Percentiles rank a stretch among this genome's conserved stretches.
These are phyloP conservation scores for Leptopilina syphax DNA, from an alignment of 2,888 invertebrate species.

Conservation along the genomic window DNA sequence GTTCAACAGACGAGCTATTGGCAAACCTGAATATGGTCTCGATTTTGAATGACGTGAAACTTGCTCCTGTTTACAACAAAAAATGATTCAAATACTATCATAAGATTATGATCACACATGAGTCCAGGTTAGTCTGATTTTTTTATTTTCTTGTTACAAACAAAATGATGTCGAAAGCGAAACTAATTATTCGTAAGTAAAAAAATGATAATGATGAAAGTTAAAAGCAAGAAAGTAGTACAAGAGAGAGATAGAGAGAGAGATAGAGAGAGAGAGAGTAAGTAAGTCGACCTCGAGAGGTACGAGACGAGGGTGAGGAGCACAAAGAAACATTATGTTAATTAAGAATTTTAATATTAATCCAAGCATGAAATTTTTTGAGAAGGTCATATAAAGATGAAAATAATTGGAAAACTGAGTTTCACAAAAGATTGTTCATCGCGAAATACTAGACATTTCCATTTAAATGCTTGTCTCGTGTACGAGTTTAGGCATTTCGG, in stretches of 20 bases:
- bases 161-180: not conserved
- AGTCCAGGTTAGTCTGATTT: not conserved
- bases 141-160: not conserved
- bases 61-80: too few species aligned
- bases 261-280: not conserved
- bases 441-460: conserved; percentile 13
- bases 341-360: conserved; percentile 20
- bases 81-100: too few species aligned
- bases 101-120: not conserved
- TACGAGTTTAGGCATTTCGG: conserved; percentile 82
- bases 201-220: not conserved
- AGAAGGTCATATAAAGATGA: conserved; percentile 16
- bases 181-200: conserved; percentile 39
- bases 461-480: conserved; percentile 85
- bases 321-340: conserved; percentile 54
- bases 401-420: conserved; percentile 11
- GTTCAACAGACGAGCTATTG: not conserved
- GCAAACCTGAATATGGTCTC: not conserved
- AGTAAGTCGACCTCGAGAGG: not conserved
- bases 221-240: not conserved
- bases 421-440: not conserved
- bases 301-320: conserved; percentile 59
- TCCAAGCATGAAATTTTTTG: conserved; percentile 1
- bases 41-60: not conserved
- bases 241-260: not conserved